phyloP scores from a whole-genome alignment of 2,797 vertebrate species.

The Mustela erminea region DNA sequence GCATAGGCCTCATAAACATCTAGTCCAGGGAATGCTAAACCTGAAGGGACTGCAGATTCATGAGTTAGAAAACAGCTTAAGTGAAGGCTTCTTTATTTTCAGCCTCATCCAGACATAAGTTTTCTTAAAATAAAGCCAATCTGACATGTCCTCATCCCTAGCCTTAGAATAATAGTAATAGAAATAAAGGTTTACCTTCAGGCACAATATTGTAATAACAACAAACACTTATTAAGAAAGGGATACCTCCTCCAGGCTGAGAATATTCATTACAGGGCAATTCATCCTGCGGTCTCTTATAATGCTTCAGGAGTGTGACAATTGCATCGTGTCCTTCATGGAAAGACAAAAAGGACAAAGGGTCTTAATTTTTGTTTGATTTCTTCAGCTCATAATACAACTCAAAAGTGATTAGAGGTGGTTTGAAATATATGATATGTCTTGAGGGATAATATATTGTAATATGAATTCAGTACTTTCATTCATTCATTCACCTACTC shows the following conservation, averaged over 20 bases:
- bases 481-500: background rate
- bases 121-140: conserved; percentile 24
- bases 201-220: background rate
- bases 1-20: background rate
- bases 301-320: conserved; percentile 98
- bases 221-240: background rate
- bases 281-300: conserved; percentile 95
- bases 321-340: conserved; percentile 95
- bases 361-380: background rate
- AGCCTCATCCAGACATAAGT: background rate
- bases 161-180: background rate
- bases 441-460: conserved; percentile 8
- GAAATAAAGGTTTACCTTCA: background rate
- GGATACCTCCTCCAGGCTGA: conserved; percentile 96
- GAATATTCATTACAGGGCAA: conserved; percentile 97
- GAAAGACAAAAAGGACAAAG: conserved; percentile 33
- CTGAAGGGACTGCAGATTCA: background rate
- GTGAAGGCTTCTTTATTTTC: background rate
- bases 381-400: background rate
- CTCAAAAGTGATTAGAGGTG: background rate
- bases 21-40: background rate
- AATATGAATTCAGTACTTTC: background rate
- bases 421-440: background rate
- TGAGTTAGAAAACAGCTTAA: background rate
- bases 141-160: background rate